These are phyloP conservation scores for Polyommatus icarus DNA, from an alignment of 2,888 invertebrate genomes.

Conservation along the genomic window DNA sequence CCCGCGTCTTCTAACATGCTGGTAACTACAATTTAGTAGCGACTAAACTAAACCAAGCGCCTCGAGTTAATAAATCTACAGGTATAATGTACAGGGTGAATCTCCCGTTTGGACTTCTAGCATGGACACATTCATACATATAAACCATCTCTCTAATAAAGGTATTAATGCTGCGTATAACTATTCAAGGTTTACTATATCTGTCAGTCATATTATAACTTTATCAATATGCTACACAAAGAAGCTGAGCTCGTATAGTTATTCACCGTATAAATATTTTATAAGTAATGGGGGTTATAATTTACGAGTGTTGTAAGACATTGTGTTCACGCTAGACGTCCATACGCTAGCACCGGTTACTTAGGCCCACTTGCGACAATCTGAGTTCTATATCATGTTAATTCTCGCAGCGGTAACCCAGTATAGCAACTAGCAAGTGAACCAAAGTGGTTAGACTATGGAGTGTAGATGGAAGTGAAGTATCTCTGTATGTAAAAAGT, in stretches of 20 bases:
- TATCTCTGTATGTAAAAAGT: too few relatives aligned
- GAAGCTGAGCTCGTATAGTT: neutral
- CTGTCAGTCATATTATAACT: too few relatives aligned
- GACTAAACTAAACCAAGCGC: constrained; percentile 22
- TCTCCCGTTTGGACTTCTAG: neutral
- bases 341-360: neutral
- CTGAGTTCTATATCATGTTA: neutral
- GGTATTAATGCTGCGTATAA: neutral
- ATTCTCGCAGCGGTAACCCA: neutral
- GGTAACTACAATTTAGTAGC: constrained; percentile 22
- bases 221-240: neutral
- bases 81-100: neutral
- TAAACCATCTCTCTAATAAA: neutral
- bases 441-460: neutral
- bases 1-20: neutral
- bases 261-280: neutral
- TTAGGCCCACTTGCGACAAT: neutral
- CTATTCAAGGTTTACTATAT: neutral
- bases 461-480: too few relatives aligned
- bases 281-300: neutral
- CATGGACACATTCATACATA: neutral
- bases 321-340: neutral
- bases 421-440: neutral
- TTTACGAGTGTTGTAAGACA: neutral
- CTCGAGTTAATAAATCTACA: neutral